These are phyloP conservation scores for Eubasilissa regina DNA, from an alignment of 1,140 invertebrate species.

Conservation along the genomic window DNA sequence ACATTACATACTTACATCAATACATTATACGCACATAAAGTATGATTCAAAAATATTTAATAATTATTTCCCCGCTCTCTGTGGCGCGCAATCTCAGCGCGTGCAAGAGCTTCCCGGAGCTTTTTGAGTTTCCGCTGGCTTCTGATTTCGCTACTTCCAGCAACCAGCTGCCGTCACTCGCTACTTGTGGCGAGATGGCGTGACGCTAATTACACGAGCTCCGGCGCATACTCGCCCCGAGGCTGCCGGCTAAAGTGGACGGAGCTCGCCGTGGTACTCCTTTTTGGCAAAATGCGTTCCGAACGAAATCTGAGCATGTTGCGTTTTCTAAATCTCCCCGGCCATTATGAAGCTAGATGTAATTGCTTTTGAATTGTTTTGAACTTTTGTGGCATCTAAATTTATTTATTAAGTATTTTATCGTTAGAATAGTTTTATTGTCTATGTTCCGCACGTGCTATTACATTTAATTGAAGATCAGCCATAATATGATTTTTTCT, in stretches of 20 bases:
- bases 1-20: too few relatives aligned
- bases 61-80: neutral
- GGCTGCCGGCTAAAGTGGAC: slow-evolving; percentile 32
- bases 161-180: slow-evolving; percentile 17
- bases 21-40: too few relatives aligned
- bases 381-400: slow-evolving; percentile 5
- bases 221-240: neutral
- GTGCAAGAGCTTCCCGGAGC: slow-evolving; percentile 27
- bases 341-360: slow-evolving; percentile 16
- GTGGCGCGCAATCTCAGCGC: slow-evolving; percentile 13
- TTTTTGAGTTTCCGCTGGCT: neutral
- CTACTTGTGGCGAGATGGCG: slow-evolving; percentile 49
- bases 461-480: too few relatives aligned
- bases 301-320: slow-evolving; percentile 30
- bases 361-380: slow-evolving; percentile 28
- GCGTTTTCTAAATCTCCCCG: slow-evolving; percentile 28
- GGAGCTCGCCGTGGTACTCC: slow-evolving; percentile 18
- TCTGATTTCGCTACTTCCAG: slow-evolving; percentile 26
- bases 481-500: too few relatives aligned
- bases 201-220: slow-evolving; percentile 53
- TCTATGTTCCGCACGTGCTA: too few relatives aligned
- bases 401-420: neutral
- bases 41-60: too few relatives aligned
- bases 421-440: too few relatives aligned
- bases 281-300: slow-evolving; percentile 24